Percentiles rank a stretch among this genome's conserved stretches.
These are phyloP conservation scores for Rutilus rutilus DNA, from an alignment of 2,113 vertebrate species.

Conservation along the genomic window DNA sequence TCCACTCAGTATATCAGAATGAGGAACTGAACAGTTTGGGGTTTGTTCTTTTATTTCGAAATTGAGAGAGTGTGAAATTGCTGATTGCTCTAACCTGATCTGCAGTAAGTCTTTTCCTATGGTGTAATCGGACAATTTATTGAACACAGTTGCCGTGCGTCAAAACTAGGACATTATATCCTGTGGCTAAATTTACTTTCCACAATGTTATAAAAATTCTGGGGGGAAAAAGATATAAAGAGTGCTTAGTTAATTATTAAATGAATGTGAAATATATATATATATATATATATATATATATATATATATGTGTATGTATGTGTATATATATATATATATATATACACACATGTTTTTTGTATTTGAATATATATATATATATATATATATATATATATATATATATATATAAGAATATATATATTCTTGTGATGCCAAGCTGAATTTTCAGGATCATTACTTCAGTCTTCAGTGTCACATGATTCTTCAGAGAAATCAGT, in stretches of 20 bases:
- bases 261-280: too few species aligned
- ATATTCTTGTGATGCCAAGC: too few species aligned
- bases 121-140: not conserved
- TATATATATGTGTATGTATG: too few species aligned
- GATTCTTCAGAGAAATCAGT: not conserved
- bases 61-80: conserved; percentile 12
- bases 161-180: not conserved
- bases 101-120: not conserved
- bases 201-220: not conserved
- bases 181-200: not conserved
- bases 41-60: not conserved
- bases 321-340: too few species aligned
- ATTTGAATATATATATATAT: too few species aligned
- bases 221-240: not conserved
- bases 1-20: not conserved
- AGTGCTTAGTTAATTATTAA: not conserved
- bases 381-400: too few species aligned
- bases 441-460: too few species aligned
- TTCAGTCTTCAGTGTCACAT: not conserved
- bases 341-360: too few species aligned
- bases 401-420: too few species aligned
- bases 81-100: conserved; percentile 15
- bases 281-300: too few species aligned
- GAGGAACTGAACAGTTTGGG: not conserved
- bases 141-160: not conserved